Percentiles rank a stretch among this genome's conserved stretches.
Evolutionary conservation across 2,888 invertebrate species (phyloP).

Genomic region (Cosmorhoe ocellata): DNA sequence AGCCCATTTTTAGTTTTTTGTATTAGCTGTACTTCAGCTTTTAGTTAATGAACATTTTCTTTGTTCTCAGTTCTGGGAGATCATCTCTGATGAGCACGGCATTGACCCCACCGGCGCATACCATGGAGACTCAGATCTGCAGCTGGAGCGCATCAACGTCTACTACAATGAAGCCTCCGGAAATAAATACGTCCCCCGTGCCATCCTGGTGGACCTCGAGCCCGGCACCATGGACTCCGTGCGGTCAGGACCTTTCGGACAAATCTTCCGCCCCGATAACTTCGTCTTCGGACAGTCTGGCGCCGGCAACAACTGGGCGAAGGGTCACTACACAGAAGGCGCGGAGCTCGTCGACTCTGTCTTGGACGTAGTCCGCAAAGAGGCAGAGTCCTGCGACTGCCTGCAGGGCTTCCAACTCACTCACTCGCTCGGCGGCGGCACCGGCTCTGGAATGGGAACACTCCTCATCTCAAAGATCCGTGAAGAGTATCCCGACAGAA

Average conservation of each 20-base stretch:
- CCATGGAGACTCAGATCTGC: constrained; percentile 94
- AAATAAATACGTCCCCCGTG: constrained; percentile 73
- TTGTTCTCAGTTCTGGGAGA: constrained; percentile 89
- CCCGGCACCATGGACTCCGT: constrained; percentile 86
- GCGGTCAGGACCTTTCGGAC: constrained; percentile 86
- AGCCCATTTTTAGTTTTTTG: constrained; percentile 44
- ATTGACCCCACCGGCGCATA: constrained; percentile 95
- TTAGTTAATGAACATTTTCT: constrained; percentile 88
- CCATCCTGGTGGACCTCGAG: constrained; percentile 72
- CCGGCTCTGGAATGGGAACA: constrained; percentile 83
- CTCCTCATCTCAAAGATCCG: constrained; percentile 94
- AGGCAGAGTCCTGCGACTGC: constrained; percentile 95
- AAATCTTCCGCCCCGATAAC: constrained; percentile 89
- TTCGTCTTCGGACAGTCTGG: constrained; percentile 86
- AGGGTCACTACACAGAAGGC: constrained; percentile 88
- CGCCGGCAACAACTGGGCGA: constrained; percentile 84
- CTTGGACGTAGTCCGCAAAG: constrained; percentile 91
- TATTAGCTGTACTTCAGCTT: constrained; percentile 35
- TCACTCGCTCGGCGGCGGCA: constrained; percentile 85
- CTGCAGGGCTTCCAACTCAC: constrained; percentile 94
- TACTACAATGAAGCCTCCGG: constrained; percentile 96
- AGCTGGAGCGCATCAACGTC: constrained; percentile 96
- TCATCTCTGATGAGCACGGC: constrained; percentile 97
- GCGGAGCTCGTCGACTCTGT: constrained; percentile 88
- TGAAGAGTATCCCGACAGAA: constrained; percentile 95